These are phyloP conservation scores for Hyposoter dolosus DNA, from an alignment of 2,888 invertebrate genomes.

Conservation along the genomic window DNA sequence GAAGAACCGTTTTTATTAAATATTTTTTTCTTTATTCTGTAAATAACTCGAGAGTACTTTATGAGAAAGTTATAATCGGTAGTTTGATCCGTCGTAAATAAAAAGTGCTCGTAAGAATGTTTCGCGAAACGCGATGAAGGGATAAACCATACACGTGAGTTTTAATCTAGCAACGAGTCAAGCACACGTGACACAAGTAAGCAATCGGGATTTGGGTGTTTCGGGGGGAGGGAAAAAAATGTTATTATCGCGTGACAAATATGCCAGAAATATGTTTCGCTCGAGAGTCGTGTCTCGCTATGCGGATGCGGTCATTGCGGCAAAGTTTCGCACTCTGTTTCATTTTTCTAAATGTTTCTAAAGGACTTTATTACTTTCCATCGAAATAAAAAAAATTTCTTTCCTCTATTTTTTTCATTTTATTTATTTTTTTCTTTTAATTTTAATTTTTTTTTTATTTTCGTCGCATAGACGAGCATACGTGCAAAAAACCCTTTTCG, in stretches of 20 bases:
- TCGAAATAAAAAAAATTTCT: slow-evolving; percentile 10
- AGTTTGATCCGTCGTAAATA: slow-evolving; percentile 45
- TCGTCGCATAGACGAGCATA: slow-evolving; percentile 32
- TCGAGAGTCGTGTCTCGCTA: slow-evolving; percentile 46
- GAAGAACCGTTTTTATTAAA: slow-evolving; percentile 35
- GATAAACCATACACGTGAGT: slow-evolving; percentile 30
- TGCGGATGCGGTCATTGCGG: slow-evolving; percentile 48
- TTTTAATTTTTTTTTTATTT: not conserved
- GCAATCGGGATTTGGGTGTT: slow-evolving; percentile 22
- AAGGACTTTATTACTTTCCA: not conserved
- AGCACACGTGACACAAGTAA: slow-evolving; percentile 27
- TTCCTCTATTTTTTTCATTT: not conserved
- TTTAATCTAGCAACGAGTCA: slow-evolving; percentile 9
- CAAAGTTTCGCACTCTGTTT: slow-evolving; percentile 19
- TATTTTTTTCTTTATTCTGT: slow-evolving; percentile 1
- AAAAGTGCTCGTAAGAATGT: slow-evolving; percentile 53
- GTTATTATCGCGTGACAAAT: slow-evolving; percentile 23
- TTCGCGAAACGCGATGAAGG: slow-evolving; percentile 54
- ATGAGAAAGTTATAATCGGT: slow-evolving; percentile 52
- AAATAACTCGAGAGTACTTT: slow-evolving; percentile 40
- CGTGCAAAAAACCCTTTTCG: slow-evolving; percentile 47
- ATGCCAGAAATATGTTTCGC: not conserved
- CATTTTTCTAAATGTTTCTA: not conserved
- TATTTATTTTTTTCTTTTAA: not conserved
- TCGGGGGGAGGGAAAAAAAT: slow-evolving; percentile 1